Evolutionary conservation across 1,140 invertebrate species (phyloP).

Genomic region (Belonocnema kinseyi): DNA sequence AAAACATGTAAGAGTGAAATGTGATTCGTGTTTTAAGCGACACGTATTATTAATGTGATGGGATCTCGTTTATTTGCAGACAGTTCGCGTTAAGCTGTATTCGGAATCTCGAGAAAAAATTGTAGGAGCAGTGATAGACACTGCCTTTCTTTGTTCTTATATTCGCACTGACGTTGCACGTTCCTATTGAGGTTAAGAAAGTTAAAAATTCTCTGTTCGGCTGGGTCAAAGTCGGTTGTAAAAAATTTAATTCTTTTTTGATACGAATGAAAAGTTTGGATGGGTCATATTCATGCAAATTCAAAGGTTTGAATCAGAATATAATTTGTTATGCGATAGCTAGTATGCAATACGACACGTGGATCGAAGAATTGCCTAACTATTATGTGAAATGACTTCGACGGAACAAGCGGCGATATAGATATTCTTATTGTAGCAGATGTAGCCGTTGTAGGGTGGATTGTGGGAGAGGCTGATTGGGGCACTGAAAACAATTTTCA

Average conservation of each 20-base stretch:
- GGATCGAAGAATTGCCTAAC: slow-evolving; percentile 38
- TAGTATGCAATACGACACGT: slow-evolving; percentile 28
- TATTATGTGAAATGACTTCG: slow-evolving; percentile 48
- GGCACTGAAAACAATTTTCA: no score
- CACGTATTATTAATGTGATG: slow-evolving; percentile 16
- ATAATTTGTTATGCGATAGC: slow-evolving; percentile 44
- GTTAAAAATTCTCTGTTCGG: slow-evolving; percentile 45
- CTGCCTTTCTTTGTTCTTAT: no score
- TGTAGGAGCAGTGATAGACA: slow-evolving; percentile 45
- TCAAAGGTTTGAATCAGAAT: slow-evolving; percentile 37
- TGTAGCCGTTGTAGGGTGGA: slow-evolving; percentile 20
- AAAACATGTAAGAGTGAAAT: background rate
- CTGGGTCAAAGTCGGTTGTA: slow-evolving; percentile 11
- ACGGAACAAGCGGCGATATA: background rate
- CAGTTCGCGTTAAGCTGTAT: slow-evolving; percentile 39
- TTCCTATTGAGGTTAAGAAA: slow-evolving; percentile 13
- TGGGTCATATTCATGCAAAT: slow-evolving; percentile 44
- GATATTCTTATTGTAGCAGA: slow-evolving; percentile 44
- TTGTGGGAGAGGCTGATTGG: no score
- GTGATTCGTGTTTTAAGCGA: background rate
- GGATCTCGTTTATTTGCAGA: slow-evolving; percentile 33
- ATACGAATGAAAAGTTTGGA: slow-evolving; percentile 41
- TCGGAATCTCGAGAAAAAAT: slow-evolving; percentile 35
- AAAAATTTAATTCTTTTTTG: slow-evolving; percentile 41
- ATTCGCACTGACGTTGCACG: no score